phyloP scores from a whole-genome alignment of 2,113 vertebrate genomes.

The Empidonax traillii region DNA sequence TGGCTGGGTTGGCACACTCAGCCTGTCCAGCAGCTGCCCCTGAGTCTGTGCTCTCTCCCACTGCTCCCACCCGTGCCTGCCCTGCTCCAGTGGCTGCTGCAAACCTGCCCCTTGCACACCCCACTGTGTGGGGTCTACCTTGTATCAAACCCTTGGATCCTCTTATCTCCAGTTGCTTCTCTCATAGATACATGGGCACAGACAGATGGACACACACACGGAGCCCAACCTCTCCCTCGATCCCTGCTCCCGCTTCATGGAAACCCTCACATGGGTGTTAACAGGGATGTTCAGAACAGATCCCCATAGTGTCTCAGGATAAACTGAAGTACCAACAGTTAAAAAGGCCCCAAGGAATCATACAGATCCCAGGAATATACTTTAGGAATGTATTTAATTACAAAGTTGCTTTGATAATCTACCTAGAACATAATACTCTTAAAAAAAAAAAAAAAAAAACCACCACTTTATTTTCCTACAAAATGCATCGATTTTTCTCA shows the following conservation, averaged over 20 bases:
- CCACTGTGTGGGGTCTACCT: not conserved
- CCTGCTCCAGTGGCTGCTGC: not conserved
- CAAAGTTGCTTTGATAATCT: not conserved
- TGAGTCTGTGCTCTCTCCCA: not conserved
- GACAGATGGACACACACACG: no score
- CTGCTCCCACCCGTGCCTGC: not conserved
- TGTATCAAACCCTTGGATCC: not conserved
- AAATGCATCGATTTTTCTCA: not conserved
- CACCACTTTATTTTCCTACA: not conserved
- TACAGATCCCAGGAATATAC: not conserved
- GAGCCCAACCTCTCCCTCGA: fast-evolving
- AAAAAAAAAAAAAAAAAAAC: not conserved
- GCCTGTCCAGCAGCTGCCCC: not conserved
- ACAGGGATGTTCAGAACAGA: not conserved
- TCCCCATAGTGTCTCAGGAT: not conserved
- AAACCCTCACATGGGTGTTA: not conserved
- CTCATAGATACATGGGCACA: not conserved
- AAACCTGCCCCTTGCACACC: no score
- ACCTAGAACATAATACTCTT: not conserved
- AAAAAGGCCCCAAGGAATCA: not conserved
- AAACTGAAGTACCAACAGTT: not conserved
- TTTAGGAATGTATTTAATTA: not conserved
- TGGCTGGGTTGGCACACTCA: fast-evolving
- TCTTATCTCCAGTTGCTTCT: not conserved
- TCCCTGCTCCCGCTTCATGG: not conserved